Evolutionary conservation across 2,113 vertebrate genomes (phyloP), one percentile per base, ranked within the genome.

Genomic region (Dromaius novaehollandiae): DNA sequence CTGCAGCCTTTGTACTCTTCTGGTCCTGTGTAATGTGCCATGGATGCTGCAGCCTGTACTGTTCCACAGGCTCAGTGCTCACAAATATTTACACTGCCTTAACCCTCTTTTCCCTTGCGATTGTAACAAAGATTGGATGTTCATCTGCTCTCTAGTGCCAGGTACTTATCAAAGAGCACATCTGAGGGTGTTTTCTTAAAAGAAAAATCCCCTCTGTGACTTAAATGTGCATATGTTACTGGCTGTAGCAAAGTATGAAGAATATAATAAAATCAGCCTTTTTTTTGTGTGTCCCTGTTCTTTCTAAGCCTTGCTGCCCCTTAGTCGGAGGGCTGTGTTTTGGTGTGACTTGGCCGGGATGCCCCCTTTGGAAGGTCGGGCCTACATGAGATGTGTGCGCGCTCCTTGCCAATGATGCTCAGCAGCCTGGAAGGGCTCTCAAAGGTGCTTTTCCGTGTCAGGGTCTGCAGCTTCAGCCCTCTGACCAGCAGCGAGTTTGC

Each of bases 151-250:
- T 91, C 75, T 70, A 44, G 28, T 79, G 88, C 64, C 50, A 91
- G 74, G 44, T 58, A 15, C 68, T 84, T 42, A 74, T 79, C 94
- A 63, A 95, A 85, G 81, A 92, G 28, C 60, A 66, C 26, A 95
- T 94, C 51, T 89, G 40, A 95, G 84, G 74, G 74, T 86, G 66
- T 69, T 92, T 79, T 46, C 85, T 85, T 79, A 50, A 74, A 83
- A 82, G 86, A 82, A 91, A 70, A 94, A 83, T 93, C 36, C 63
- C 26, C 58, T 92, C 36, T 74, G 56, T 50, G 55, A 36, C 89
- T 95, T 87, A 55, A 71, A 73, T 50, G 36, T 87, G 74, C 66
- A 22, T 93, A 58, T 0, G 24, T 82, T 92, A 60, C 89, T 58
- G 58, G 20, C 66, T 82, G 22, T 76, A 92, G 79, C 69, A 61